Base-by-base conservation (phyloP, 2,888 invertebrate genomes). In the Pristionchus entomophagus region DNA sequence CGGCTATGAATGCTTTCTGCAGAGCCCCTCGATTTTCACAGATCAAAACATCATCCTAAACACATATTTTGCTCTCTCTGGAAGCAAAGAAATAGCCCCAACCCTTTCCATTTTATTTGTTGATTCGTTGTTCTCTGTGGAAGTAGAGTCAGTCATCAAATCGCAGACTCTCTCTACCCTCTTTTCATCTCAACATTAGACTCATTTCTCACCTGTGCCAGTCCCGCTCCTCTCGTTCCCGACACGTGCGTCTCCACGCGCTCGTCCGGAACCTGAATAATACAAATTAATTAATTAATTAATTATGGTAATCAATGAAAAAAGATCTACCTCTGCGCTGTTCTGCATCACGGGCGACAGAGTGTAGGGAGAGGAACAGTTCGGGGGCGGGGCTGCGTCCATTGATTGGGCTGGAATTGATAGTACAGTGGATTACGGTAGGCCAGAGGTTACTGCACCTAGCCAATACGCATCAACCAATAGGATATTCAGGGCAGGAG, bases 281-380 rank as follows among this genome's bases (percentile, higher is more conserved):
- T 38, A n/a, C n/a, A n/a, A 78, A 49, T 26, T 1, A 17, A 2
- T 45, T n/a, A 45, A 26, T 45, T n/a, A 19, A 14, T 8, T 29
- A 65, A 65, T 65, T 29, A n/a, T 32, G 14, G 5, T 29, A 65
- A 32, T 56, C 14, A 65, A 32, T 56, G 45, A 59, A 22, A 10
- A 26, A 41, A n/a, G 22, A 45, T 12, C 12, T 14, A 77, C 49
- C 29, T 78, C 78, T 2, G 45, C 45, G 12, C 12, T 49, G 19
- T 78, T 45, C 51, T 51, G 49, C 78, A 78, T 78, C 6, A 78
- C 78, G 3, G 78, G 78, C 1, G 49, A 78, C 14, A 78, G 78
- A 26, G 78, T 38, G 49, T 78, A 78, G 49, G 78, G 78, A 1
- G 78, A 78, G 38, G 69, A 5, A 38, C 38, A 69, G 69, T 69